phyloP scores from a whole-genome alignment of 1,140 invertebrate genomes.

The Trypoxylus dichotomus region DNA sequence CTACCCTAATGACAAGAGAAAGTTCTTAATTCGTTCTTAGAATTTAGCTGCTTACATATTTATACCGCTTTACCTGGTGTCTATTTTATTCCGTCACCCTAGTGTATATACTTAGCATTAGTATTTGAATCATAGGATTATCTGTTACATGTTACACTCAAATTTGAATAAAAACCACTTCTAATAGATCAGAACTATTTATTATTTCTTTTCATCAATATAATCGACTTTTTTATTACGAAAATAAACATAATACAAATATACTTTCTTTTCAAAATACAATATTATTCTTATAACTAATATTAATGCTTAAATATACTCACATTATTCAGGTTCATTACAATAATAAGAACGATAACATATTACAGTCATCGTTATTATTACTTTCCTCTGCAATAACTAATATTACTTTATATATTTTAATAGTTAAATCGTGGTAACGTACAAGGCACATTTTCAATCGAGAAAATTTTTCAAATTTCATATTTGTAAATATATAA shows the following conservation, averaged over 20 bases:
- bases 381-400: background rate
- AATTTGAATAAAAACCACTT: background rate
- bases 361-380: background rate
- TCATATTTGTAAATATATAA: background rate
- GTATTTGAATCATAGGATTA: too few species aligned
- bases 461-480: background rate
- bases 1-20: too few species aligned
- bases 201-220: background rate
- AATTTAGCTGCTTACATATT: too few species aligned
- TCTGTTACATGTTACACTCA: too few species aligned
- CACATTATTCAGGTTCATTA: background rate
- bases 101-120: too few species aligned
- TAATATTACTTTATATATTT: background rate
- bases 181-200: background rate
- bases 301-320: background rate
- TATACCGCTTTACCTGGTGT: too few species aligned
- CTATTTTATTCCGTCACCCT: too few species aligned
- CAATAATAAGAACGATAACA: background rate
- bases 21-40: too few species aligned
- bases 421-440: background rate
- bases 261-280: background rate
- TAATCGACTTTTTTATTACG: background rate
- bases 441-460: background rate
- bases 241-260: slow-evolving; percentile 8
- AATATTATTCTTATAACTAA: background rate